phyloP scores from a whole-genome alignment of 2,113 vertebrate genomes.

The Scophthalmus maximus region DNA sequence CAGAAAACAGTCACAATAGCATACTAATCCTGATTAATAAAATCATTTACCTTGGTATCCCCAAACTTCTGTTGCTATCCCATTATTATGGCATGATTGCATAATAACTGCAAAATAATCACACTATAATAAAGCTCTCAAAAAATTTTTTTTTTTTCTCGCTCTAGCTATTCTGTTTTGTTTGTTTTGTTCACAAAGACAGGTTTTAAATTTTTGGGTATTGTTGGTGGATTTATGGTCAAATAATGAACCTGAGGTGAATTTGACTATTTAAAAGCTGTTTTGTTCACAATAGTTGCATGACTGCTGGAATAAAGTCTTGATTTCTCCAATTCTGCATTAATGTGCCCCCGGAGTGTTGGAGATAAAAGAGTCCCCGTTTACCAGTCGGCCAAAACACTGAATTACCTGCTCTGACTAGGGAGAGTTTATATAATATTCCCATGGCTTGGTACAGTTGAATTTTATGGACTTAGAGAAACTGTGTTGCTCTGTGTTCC shows the following conservation, averaged over 20 bases:
- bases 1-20: background rate
- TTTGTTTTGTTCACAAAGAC: background rate
- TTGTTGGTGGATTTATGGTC: constrained; percentile 28
- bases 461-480: constrained; percentile 65
- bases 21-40: background rate
- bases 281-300: constrained; percentile 23
- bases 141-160: constrained; percentile 12
- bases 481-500: constrained; percentile 42
- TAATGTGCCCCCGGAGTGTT: constrained; percentile 47
- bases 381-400: constrained; percentile 51
- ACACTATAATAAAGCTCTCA: background rate
- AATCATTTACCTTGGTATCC: background rate
- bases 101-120: constrained; percentile 18
- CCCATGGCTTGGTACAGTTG: constrained; percentile 55
- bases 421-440: constrained; percentile 73
- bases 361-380: constrained; percentile 38
- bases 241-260: constrained; percentile 36
- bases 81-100: constrained; percentile 13
- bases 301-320: constrained; percentile 32
- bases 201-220: background rate
- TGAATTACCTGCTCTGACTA: constrained; percentile 58
- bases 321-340: constrained; percentile 45
- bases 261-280: constrained; percentile 24
- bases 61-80: background rate
- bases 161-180: background rate